Evolutionary conservation across 2,113 vertebrate genomes (phyloP), one percentile per base, ranked within the genome.

Genomic region (Aleadryas rufinucha): DNA sequence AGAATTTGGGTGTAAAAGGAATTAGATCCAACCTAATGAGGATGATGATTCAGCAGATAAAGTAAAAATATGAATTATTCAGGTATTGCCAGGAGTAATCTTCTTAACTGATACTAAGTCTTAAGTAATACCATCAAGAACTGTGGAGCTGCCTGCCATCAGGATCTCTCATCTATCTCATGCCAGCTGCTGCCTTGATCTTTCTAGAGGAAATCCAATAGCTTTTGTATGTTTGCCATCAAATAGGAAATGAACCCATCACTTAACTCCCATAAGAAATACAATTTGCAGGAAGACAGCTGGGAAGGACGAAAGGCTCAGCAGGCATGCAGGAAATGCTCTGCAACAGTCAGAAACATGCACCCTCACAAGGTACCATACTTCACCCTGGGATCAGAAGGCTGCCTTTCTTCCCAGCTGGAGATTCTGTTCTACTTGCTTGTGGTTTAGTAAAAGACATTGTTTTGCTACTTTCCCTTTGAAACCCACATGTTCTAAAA

Each of bases 401-500:
- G 24, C 28, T 90, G 47, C 18, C 9, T 66, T 89, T 90, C 49
- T 89, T 91, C 88, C 83, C 83, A 86, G 64, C 17, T 60, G 18
- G n/a, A 66, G 26, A 52, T 71, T 92, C 52, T 86, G 35, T 88
- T 92, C 39, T 91, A 52, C 45, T 93, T 90, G 85, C 76, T 61
- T 96, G 95, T 45, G 90, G 93, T 93, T 94, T 89, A 68, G 63
- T 61, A 75, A 92, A 94, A 74, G 16, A 53, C 53, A 78, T 37
- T 89, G 83, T 92, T 96, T 84, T 83, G 14, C 89, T 83, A 10
- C 50, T 80, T 89, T 87, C 27, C 33, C 56, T 88, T 90, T 92
- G 88, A 92, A 95, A 94, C 68, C 82, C 68, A 94, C 47, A 66
- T 11, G 1, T 81, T 85, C 87, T 89, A 95, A 96, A 96, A 93